Conservation (phyloP, 1,140 invertebrate genomes). For the Brachionus sp. region DNA sequence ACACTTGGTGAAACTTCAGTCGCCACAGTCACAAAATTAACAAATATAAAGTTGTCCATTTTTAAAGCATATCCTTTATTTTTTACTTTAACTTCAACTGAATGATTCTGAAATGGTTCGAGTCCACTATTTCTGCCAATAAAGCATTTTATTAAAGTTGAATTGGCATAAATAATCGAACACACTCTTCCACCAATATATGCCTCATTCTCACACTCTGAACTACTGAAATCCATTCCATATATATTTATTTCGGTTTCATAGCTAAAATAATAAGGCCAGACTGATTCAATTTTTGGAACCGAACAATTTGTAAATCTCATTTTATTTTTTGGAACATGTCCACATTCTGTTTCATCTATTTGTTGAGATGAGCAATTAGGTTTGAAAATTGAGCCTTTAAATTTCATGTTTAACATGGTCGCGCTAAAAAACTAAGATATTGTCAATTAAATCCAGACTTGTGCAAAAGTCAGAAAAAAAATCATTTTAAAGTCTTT, state of each 20-base stretch:
- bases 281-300: slow-evolving; percentile 47
- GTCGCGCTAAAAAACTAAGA: too few species aligned
- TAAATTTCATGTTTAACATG: not conserved
- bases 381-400: not conserved
- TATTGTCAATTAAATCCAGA: too few species aligned
- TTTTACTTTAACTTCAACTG: not conserved
- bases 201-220: not conserved
- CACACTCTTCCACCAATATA: not conserved
- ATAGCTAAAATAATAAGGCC: slow-evolving; percentile 46
- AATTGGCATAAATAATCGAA: not conserved
- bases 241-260: not conserved
- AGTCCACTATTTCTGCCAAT: not conserved
- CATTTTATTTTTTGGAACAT: slow-evolving; percentile 46
- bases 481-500: too few species aligned
- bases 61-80: slow-evolving; percentile 16
- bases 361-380: not conserved
- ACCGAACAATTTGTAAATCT: slow-evolving; percentile 49
- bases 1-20: not conserved
- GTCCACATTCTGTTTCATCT: not conserved
- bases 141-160: not conserved
- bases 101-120: not conserved
- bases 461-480: too few species aligned
- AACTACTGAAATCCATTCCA: not conserved
- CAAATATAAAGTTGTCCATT: not conserved
- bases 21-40: not conserved